Evolutionary conservation across 2,113 vertebrate genomes (phyloP), one percentile per base, ranked within the genome.

Genomic region (Cyprinodon brontotheroides): DNA sequence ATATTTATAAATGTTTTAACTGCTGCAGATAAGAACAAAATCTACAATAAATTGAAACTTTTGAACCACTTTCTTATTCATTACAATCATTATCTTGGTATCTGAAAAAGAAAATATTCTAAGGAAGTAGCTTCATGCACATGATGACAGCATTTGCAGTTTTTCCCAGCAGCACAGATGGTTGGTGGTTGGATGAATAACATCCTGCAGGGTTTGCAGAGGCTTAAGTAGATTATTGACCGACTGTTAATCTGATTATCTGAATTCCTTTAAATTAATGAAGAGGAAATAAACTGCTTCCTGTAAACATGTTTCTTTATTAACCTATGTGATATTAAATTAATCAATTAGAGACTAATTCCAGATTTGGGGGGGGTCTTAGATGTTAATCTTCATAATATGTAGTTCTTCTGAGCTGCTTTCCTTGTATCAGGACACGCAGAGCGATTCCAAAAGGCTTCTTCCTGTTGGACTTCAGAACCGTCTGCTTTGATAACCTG

Each of bases 391-490:
- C 78, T 81, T 67, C 70, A 15, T 43, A 39, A 12, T 37, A 45
- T n/a, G 59, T 11, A 37, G 13, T 38, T 5, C 3, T 22, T 39
- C 0, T 8, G 2, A 22, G 2, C 57, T 38, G 63, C 72, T 45
- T 12, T 20, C 0, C 47, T 13, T 10, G 0, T 60, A 13, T 15
- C 5, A 17, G 15, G 4, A 13, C 41, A 73, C 29, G 29, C 20
- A 20, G 13, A 72, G 68, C 43, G 76, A 82, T 84, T 86, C 82
- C 65, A 72, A 61, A 3, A 41, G 59, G 61, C 5, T 14, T 14
- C 64, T 77, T 87, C 77, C 75, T 70, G 84, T 86, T 93, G 94
- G 90, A 93, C 93, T 94, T 93, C 80, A 91, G 89, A 75, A 88
- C 87, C 2, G 38, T 70, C 75, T 74, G 4, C 85, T 76, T 63